Base-by-base conservation (phyloP, 1,140 invertebrate species). In the Brachystomella parvula region DNA sequence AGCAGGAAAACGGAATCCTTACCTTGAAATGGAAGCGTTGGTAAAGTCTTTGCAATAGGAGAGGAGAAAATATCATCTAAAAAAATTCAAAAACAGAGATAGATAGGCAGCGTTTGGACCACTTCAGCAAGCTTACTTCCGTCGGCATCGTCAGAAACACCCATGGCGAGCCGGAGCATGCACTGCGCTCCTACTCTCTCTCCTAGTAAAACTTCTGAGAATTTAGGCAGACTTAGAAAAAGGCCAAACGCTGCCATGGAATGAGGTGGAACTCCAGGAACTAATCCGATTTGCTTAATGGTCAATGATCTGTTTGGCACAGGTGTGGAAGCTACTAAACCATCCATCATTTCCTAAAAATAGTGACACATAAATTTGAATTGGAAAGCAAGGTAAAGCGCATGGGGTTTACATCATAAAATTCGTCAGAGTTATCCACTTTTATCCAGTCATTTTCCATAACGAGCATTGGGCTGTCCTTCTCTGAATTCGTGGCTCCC, bases 111-210 rank as follows among this genome's bases (percentile, higher is more conserved):
- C 2, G 28, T 44, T 28, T 21, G 12, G 6, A 39, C 12, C 3
- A 30, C 3, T 39, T 19, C 6, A 49, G 33, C 2, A 62, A 24
- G 44, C 81, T 82, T 75, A 87, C 87, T 86, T 75, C 90, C 92
- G 77, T 94, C 90, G 39, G 90, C 92, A 76, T 94, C 91, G 74
- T 93, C 90, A 0, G 89, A 89, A 0, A 94, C 91, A 1, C 93
- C 92, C 9, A 95, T 81, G 19, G 92, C 87, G 24, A 96, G 79
- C 3, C 92, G 80, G 33, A 96, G 79, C 49, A 95, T 79, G 79
- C 89, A 92, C 73, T 91, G 87, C 0, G 92, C 92, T 53, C 87
- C 85, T 72, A 88, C 85, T 61, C 88, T 85, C 77, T 93, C 89
- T 75, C 86, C 86, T 0, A 95, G 79, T 31, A 96, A 75, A 2